Percentiles rank a stretch among this genome's conserved stretches.
phyloP scores from a whole-genome alignment of 2,797 vertebrate species.

The Holocentrus rufus region DNA sequence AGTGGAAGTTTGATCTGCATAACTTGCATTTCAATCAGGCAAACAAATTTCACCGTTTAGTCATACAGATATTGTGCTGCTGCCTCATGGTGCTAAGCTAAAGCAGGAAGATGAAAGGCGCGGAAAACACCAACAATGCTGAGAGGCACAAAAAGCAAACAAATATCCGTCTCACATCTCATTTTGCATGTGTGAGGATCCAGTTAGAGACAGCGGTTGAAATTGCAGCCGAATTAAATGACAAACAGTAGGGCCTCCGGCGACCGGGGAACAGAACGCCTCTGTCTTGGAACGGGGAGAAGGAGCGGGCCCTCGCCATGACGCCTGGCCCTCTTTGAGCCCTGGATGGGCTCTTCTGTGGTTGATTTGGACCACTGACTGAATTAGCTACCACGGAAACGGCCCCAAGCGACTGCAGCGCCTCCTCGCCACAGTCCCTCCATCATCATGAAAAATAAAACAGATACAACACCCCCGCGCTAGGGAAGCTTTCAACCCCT shows the following conservation, averaged over 20 bases:
- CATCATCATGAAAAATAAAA: slow-evolving; percentile 82
- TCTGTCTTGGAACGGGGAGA: slow-evolving; percentile 5
- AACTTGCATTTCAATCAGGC: slow-evolving; percentile 49
- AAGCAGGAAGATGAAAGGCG: slow-evolving; percentile 50
- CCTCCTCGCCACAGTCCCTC: slow-evolving; percentile 61
- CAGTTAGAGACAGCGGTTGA: slow-evolving; percentile 34
- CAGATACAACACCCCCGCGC: slow-evolving; percentile 75
- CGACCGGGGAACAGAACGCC: slow-evolving; percentile 19
- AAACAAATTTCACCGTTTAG: slow-evolving; percentile 56
- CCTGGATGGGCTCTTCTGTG: slow-evolving; percentile 40
- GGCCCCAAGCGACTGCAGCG: slow-evolving; percentile 60
- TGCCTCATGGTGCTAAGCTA: slow-evolving; percentile 30
- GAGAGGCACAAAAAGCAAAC: slow-evolving; percentile 38
- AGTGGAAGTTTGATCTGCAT: slow-evolving; percentile 21
- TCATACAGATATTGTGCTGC: neutral
- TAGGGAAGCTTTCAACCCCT: slow-evolving; percentile 78
- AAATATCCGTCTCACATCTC: slow-evolving; percentile 24
- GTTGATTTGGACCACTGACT: slow-evolving; percentile 39
- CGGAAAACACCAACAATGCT: slow-evolving; percentile 38
- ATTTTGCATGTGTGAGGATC: slow-evolving; percentile 18
- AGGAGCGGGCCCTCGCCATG: neutral
- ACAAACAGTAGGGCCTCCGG: slow-evolving; percentile 22
- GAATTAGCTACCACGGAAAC: slow-evolving; percentile 66
- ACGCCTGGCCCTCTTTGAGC: slow-evolving; percentile 39
- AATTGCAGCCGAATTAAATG: slow-evolving; percentile 35